phyloP scores from a whole-genome alignment of 1,140 invertebrate genomes.

The Metaphire vulgaris region DNA sequence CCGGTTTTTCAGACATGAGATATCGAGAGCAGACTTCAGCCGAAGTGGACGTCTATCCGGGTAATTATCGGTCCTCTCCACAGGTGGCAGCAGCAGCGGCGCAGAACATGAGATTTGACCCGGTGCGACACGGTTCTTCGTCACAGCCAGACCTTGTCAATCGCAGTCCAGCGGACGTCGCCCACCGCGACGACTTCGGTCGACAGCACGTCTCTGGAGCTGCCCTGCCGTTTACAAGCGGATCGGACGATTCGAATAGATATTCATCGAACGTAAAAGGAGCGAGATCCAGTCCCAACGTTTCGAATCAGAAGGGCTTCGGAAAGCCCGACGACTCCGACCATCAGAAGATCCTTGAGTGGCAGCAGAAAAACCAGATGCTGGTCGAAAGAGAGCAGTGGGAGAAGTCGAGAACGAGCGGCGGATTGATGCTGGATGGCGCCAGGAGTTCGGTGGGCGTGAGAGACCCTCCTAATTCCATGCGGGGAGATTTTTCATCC shows the following conservation, averaged over 20 bases:
- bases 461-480: no score
- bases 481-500: background rate
- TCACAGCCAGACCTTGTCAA: background rate
- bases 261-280: background rate
- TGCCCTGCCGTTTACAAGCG: background rate
- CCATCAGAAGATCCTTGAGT: background rate
- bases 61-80: background rate
- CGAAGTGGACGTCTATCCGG: background rate
- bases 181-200: background rate
- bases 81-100: background rate
- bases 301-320: background rate
- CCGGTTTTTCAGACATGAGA: slow-evolving; percentile 5
- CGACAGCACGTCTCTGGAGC: background rate
- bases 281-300: background rate
- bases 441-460: background rate
- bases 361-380: background rate
- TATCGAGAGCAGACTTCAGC: background rate
- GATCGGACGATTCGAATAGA: background rate
- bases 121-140: background rate
- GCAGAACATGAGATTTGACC: background rate
- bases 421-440: background rate
- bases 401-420: background rate
- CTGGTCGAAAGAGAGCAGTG: background rate
- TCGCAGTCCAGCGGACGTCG: slow-evolving; percentile 1
- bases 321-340: background rate